These are phyloP conservation scores for Hydrotaea cyrtoneurina DNA, from an alignment of 2,888 invertebrate genomes.

Conservation along the genomic window DNA sequence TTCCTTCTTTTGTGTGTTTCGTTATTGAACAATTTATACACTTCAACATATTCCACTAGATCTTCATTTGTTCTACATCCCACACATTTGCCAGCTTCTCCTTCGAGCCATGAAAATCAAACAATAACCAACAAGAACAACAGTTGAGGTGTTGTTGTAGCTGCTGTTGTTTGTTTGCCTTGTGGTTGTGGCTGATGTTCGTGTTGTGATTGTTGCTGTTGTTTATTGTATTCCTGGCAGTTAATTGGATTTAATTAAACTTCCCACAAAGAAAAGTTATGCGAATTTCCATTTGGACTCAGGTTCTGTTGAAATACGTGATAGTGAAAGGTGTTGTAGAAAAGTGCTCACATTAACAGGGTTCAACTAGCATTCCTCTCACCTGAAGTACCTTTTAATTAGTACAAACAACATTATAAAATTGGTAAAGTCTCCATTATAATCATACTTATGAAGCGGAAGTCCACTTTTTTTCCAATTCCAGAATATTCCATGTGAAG, in stretches of 20 bases:
- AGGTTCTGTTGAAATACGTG: too few species aligned
- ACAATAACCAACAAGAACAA: conserved; percentile 4
- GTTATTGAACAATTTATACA: conserved; percentile 50
- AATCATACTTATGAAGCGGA: too few species aligned
- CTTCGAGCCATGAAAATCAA: background rate
- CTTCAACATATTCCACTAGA: background rate
- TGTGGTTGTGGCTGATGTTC: conserved; percentile 6
- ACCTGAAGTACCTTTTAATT: too few species aligned
- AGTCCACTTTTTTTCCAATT: too few species aligned
- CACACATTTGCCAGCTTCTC: background rate
- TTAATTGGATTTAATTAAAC: conserved; percentile 50
- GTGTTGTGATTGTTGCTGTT: background rate
- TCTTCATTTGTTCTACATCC: background rate
- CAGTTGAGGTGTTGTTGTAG: conserved; percentile 6
- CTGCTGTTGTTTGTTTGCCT: conserved; percentile 20
- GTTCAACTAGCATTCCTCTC: too few species aligned
- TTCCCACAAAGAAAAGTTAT: background rate
- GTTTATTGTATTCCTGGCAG: conserved; percentile 22
- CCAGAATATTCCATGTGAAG: too few species aligned
- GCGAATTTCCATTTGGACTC: too few species aligned
- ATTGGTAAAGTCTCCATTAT: too few species aligned
- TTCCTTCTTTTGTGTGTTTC: conserved; percentile 44
- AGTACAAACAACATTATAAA: too few species aligned
- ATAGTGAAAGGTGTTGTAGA: too few species aligned
- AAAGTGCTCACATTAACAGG: too few species aligned